These are phyloP conservation scores for Cyrtonyx montezumae DNA, from an alignment of 2,113 vertebrate species.

Conservation along the genomic window DNA sequence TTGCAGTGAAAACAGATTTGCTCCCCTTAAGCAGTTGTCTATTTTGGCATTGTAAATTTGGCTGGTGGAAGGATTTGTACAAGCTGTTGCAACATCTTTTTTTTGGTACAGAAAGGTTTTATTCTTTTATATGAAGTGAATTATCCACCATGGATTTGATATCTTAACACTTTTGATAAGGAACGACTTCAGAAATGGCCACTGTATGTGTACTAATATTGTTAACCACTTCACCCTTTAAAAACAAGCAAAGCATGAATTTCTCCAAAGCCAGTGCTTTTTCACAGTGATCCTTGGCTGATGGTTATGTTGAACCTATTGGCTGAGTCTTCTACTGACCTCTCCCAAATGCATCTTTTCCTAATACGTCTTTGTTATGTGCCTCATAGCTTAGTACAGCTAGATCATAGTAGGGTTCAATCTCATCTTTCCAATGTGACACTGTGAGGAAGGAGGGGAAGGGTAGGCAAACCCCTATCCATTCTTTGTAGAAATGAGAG, in stretches of 20 bases:
- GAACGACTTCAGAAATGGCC: background rate
- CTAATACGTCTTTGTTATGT: rapidly evolving
- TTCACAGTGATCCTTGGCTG: background rate
- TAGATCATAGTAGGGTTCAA: background rate
- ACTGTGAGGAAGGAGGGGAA: background rate
- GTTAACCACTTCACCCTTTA: background rate
- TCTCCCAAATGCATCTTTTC: background rate
- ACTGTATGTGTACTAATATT: background rate
- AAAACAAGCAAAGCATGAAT: background rate
- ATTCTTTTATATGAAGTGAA: background rate
- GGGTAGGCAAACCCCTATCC: background rate
- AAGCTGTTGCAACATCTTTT: background rate
- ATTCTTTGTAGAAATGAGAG: background rate
- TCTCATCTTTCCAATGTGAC: background rate
- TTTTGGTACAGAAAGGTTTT: background rate
- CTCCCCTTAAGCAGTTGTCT: rapidly evolving
- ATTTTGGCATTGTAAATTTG: background rate
- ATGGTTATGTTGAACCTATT: background rate
- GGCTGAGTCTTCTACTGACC: background rate
- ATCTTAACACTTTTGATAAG: background rate
- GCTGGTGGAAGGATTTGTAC: background rate
- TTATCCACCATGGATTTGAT: background rate
- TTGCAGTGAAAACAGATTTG: background rate
- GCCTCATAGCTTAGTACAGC: background rate
- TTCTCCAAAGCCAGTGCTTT: background rate